Conservation (phyloP, 2,113 vertebrate genomes). For the Pygoscelis antarcticus region DNA sequence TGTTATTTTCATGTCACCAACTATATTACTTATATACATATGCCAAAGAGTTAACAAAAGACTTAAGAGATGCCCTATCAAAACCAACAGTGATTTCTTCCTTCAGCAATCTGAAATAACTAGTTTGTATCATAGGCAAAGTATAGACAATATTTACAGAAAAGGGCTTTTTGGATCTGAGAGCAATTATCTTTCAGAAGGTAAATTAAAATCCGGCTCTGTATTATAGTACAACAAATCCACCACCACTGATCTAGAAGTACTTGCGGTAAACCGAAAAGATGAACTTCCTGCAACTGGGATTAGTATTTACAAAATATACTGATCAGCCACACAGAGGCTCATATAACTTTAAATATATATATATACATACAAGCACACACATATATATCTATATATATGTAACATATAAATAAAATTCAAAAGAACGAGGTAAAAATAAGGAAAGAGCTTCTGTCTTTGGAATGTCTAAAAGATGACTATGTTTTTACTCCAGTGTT, state of each 20-base stretch:
- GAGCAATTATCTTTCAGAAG: constrained; percentile 58
- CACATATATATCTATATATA: constrained; percentile 70
- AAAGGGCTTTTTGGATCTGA: constrained; percentile 31
- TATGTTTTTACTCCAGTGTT: constrained; percentile 59
- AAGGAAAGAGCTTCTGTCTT: constrained; percentile 66
- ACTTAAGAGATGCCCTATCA: constrained; percentile 64
- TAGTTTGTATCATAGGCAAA: constrained; percentile 52
- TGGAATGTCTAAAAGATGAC: constrained; percentile 74
- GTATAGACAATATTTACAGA: constrained; percentile 68
- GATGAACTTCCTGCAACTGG: constrained; percentile 33
- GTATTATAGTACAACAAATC: constrained; percentile 53
- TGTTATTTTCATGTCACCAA: constrained; percentile 72
- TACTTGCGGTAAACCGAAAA: constrained; percentile 38
- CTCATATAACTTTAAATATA: constrained; percentile 67
- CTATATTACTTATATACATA: constrained; percentile 77
- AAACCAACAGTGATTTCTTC: constrained; percentile 65
- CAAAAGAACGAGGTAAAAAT: constrained; percentile 45
- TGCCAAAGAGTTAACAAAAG: constrained; percentile 58
- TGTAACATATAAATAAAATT: constrained; percentile 75
- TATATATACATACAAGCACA: constrained; percentile 41
- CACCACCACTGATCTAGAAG: constrained; percentile 52
- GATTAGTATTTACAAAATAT: constrained; percentile 79
- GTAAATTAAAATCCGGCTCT: constrained; percentile 60
- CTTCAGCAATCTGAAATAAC: constrained; percentile 54
- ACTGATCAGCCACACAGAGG: constrained; percentile 75